Conservation (phyloP, 2,113 vertebrate genomes). For the Brachypodius melanocephalos region DNA sequence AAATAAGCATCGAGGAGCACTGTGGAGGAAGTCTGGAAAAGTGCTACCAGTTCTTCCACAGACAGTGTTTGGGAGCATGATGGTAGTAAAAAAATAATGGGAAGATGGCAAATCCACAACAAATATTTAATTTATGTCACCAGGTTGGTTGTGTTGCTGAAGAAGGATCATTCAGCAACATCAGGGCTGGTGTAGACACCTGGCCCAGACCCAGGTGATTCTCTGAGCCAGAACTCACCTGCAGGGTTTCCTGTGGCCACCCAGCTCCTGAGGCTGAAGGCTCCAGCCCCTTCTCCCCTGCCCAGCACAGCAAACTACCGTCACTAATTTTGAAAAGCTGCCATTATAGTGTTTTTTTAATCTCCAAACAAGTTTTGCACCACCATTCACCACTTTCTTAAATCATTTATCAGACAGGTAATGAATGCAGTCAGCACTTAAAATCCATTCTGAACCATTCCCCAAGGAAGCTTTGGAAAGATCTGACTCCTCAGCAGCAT, state of each 20-base stretch:
- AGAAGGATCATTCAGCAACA: background rate
- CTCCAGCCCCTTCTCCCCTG: background rate
- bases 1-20: background rate
- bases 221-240: background rate
- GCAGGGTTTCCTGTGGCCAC: background rate
- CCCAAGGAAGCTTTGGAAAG: background rate
- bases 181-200: background rate
- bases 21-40: background rate
- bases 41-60: background rate
- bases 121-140: background rate
- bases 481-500: background rate
- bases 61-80: background rate
- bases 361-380: background rate
- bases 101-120: background rate
- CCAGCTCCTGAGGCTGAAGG: background rate
- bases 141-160: fast-evolving
- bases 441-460: background rate
- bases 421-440: background rate
- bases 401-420: background rate
- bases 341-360: background rate
- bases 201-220: background rate
- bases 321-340: background rate
- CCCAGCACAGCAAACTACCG: background rate
- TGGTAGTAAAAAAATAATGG: background rate
- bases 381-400: background rate